Percentiles rank a stretch among this genome's conserved stretches.
Conservation (phyloP, 2,113 vertebrate genomes). For the Pimephales promelas region DNA sequence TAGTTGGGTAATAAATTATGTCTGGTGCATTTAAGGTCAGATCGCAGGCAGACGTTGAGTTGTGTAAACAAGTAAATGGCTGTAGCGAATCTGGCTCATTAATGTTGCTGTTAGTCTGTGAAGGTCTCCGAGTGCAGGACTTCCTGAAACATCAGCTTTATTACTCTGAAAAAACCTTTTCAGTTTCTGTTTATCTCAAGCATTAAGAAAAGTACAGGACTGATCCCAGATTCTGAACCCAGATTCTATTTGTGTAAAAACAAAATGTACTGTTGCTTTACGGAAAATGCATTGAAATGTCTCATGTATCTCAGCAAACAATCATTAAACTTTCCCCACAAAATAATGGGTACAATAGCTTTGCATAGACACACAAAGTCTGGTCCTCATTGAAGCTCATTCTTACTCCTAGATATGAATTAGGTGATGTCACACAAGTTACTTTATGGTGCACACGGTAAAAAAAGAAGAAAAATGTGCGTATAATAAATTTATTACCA, state of each 20-base stretch:
- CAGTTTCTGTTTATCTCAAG: background rate
- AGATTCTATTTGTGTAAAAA: slow-evolving; percentile 3
- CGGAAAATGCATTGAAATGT: background rate
- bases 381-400: background rate
- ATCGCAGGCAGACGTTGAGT: background rate
- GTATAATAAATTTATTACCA: no score
- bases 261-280: background rate
- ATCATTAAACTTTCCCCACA: no score
- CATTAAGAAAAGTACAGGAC: background rate
- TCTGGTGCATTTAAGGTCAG: slow-evolving; percentile 2
- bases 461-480: no score
- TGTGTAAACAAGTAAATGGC: slow-evolving; percentile 30
- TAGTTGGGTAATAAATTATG: slow-evolving; percentile 25
- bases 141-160: background rate
- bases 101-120: slow-evolving; percentile 13
- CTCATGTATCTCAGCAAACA: no score
- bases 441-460: background rate
- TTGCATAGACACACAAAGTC: background rate
- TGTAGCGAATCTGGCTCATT: slow-evolving; percentile 10
- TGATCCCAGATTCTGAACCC: background rate
- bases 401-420: background rate
- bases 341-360: background rate
- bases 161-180: background rate
- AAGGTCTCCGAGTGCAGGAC: background rate
- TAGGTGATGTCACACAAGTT: background rate